Evolutionary conservation across 1,140 invertebrate species (phyloP).

Genomic region (Bradynema listronoti): DNA sequence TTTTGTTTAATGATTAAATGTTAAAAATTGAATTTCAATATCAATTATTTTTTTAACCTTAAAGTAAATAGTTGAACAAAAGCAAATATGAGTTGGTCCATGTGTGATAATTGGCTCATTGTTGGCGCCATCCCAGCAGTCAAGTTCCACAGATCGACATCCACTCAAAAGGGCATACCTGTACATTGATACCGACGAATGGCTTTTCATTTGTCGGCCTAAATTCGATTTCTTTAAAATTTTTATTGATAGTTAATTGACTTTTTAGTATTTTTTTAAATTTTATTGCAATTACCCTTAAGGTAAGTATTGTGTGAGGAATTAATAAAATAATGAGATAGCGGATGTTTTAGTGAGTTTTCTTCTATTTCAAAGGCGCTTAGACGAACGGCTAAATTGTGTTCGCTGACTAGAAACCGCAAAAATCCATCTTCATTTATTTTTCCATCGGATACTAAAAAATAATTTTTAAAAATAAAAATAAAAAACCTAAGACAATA

Average conservation of each 20-base stretch:
- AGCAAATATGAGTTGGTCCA: conserved; percentile 38
- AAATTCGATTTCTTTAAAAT: background rate
- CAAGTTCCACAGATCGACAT: conserved; percentile 58
- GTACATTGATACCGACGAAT: conserved; percentile 41
- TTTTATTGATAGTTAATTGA: too few species aligned
- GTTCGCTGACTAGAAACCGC: conserved; percentile 32
- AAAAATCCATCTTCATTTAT: conserved; percentile 23
- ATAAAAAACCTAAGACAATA: too few species aligned
- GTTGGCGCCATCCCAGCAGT: conserved; percentile 95
- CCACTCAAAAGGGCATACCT: conserved; percentile 59
- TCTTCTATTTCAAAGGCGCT: conserved; percentile 33
- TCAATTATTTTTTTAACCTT: conserved; percentile 11
- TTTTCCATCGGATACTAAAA: conserved; percentile 1
- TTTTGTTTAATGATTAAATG: too few species aligned
- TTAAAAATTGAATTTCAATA: too few species aligned
- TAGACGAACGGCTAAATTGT: conserved; percentile 33
- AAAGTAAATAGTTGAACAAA: conserved; percentile 42
- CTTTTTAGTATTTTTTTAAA: background rate
- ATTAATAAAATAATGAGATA: conserved; percentile 89
- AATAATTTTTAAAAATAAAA: background rate
- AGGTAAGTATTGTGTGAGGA: conserved; percentile 97
- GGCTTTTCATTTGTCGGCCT: conserved; percentile 26
- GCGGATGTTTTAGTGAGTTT: conserved; percentile 80
- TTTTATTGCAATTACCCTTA: conserved; percentile 59
- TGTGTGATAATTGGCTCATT: conserved; percentile 61